phyloP scores from a whole-genome alignment of 2,797 vertebrate species.

The Sebastes hopkinsi region DNA sequence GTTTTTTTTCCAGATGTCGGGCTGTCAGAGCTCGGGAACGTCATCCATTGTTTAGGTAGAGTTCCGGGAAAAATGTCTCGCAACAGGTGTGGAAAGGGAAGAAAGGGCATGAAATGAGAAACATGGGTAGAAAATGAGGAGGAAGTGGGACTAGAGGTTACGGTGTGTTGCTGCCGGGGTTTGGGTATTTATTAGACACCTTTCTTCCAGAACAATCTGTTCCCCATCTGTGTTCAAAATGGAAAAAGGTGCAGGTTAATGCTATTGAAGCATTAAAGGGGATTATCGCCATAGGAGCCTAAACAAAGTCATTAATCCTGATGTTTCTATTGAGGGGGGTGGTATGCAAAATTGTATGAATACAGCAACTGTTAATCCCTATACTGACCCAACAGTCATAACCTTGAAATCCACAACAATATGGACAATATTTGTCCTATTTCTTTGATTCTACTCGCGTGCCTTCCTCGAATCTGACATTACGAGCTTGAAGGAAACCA shows the following conservation, averaged over 20 bases:
- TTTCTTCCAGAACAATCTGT: conserved; percentile 55
- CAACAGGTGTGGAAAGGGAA: conserved; percentile 77
- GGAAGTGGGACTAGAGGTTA: conserved; percentile 40
- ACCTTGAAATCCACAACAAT: conserved; percentile 17
- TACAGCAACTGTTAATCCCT: conserved; percentile 21
- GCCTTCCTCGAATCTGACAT: conserved; percentile 32
- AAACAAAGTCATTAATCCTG: conserved; percentile 56
- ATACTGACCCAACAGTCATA: background rate
- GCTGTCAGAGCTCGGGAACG: conserved; percentile 59
- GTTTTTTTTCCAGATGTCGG: conserved; percentile 81
- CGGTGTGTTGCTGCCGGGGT: background rate
- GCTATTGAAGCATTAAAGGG: conserved; percentile 32
- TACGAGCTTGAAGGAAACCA: conserved; percentile 29
- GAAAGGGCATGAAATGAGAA: conserved; percentile 13
- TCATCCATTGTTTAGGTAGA: conserved; percentile 64
- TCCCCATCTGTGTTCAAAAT: conserved; percentile 42
- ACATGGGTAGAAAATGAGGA: conserved; percentile 41
- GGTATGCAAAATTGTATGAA: background rate
- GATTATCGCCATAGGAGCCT: conserved; percentile 48
- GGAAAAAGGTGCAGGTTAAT: conserved; percentile 29
- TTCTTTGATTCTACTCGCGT: background rate
- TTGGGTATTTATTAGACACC: conserved; percentile 41
- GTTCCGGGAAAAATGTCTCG: conserved; percentile 66
- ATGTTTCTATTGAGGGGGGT: conserved; percentile 13
- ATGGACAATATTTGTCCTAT: background rate